Conservation (phyloP, 2,113 vertebrate genomes). For the Halcyon senegalensis region DNA sequence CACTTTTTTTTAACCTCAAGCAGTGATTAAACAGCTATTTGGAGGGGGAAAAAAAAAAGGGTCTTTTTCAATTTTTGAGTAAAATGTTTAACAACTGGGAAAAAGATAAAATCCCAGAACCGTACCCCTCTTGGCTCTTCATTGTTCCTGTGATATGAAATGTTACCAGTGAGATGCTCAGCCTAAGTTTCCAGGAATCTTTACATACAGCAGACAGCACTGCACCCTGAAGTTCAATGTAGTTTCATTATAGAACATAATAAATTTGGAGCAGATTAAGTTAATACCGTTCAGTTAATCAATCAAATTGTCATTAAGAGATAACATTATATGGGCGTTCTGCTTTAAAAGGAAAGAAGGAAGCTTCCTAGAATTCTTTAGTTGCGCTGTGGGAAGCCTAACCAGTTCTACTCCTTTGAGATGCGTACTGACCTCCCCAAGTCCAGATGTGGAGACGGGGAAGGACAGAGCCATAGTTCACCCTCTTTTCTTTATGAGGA, state of each 20-base stretch:
- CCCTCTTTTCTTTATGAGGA: not conserved
- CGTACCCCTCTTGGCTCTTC: not conserved
- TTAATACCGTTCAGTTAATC: not conserved
- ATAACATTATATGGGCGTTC: not conserved
- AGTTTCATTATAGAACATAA: not conserved
- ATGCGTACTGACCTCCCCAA: not conserved
- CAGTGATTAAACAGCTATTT: conserved; percentile 51
- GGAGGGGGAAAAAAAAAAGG: not conserved
- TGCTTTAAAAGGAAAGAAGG: not conserved
- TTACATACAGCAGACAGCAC: not conserved
- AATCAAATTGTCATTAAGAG: not conserved
- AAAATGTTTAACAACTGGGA: not conserved
- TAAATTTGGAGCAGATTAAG: not conserved
- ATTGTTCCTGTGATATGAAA: not conserved
- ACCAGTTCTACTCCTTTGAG: not conserved
- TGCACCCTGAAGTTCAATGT: not conserved
- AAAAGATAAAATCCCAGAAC: not conserved
- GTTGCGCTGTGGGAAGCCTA: not conserved
- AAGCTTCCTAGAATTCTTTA: conserved; percentile 25
- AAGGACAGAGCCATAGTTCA: not conserved
- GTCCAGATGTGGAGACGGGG: not conserved
- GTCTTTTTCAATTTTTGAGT: not conserved
- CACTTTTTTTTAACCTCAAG: conserved; percentile 14
- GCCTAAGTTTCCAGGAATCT: not conserved
- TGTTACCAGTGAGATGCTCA: not conserved